A percentile compares a stretch with the other conserved stretches of the same genome.
Evolutionary conservation across 2,888 invertebrate genomes (phyloP).

Genomic region (Erebia ligea): DNA sequence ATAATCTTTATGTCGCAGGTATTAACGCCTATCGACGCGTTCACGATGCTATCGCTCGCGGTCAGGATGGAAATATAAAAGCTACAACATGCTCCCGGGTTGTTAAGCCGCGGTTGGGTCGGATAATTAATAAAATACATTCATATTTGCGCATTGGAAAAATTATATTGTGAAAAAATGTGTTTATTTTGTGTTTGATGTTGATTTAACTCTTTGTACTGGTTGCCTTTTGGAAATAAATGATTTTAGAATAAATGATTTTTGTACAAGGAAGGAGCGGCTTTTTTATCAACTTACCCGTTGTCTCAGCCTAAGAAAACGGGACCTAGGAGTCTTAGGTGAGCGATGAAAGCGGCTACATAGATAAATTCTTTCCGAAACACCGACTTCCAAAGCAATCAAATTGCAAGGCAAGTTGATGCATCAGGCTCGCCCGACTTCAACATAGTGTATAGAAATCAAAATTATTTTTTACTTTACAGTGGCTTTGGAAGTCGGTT

Average conservation of each 20-base stretch:
- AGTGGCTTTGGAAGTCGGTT: too few relatives aligned
- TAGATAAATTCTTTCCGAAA: too few relatives aligned
- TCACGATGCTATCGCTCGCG: constrained; percentile 11
- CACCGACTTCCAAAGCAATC: too few relatives aligned
- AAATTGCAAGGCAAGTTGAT: too few relatives aligned
- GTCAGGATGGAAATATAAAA: constrained; percentile 14
- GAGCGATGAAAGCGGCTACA: too few relatives aligned
- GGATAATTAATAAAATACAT: constrained; percentile 29
- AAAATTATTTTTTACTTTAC: too few relatives aligned
- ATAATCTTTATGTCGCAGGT: constrained; percentile 12
- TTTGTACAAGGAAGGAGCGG: not conserved
- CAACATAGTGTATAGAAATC: too few relatives aligned
- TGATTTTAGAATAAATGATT: not conserved
- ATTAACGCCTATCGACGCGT: constrained; percentile 13
- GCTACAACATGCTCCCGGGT: constrained; percentile 23
- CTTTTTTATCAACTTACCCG: too few relatives aligned
- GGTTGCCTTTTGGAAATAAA: not conserved
- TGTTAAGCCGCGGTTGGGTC: constrained; percentile 22
- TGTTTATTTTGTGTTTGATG: not conserved
- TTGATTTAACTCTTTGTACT: not conserved
- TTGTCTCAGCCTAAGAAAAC: too few relatives aligned
- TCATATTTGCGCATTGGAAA: constrained; percentile 21
- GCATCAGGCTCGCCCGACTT: too few relatives aligned
- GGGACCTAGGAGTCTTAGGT: too few relatives aligned
- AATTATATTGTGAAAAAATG: constrained; percentile 9